Base-by-base conservation (phyloP, 2,888 invertebrate species). In the Dryococelus australis region DNA sequence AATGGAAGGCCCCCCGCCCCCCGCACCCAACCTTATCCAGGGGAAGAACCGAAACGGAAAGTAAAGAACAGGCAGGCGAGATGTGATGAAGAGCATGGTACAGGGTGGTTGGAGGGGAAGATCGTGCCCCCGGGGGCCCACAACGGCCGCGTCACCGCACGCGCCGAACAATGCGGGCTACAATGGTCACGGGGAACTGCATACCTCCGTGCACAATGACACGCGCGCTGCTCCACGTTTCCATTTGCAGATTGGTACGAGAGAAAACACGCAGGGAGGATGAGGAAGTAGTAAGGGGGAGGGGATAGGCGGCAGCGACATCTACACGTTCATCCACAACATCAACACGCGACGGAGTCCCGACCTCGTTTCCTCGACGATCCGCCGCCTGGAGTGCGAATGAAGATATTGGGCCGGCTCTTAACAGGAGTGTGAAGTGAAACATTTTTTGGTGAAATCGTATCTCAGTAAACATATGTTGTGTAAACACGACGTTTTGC, bases 1-100 rank as follows among this genome's bases (percentile, higher is more conserved):
- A 65, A 65, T 65, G 65, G 65, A n/a, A 20, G 65, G 20, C 24
- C 20, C 1, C 20, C 24, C 20, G 12, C 24, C 65, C 65, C 8
- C 51, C 51, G 13, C 8, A 1, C 51, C 8, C 4, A 2, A 6
- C 51, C 12, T 12, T 1, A 51, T 8, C 65, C 65, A 24, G 6
- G 65, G 65, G 65, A 65, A 65, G 65, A 65, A 65, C 65, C 20
- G 65, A 24, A 8, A 24, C 65, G 24, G n/a, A 65, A 65, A 65
- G 65, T 65, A 65, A 65, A 65, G 65, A 65, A 65, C 65, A 65
- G 65, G 65, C 65, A 65, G 65, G 65, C 20, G 65, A 20, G 65
- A 65, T 65, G 65, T 24, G n/a, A n/a, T 65, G 65, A 65, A 65
- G 65, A 65, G 65, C n/a, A 2, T 51, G 35, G 51, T 16, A 51